Percentiles rank a stretch among this genome's conserved stretches.
These are phyloP conservation scores for Trilocha varians DNA, from an alignment of 2,888 invertebrate species.

Conservation along the genomic window DNA sequence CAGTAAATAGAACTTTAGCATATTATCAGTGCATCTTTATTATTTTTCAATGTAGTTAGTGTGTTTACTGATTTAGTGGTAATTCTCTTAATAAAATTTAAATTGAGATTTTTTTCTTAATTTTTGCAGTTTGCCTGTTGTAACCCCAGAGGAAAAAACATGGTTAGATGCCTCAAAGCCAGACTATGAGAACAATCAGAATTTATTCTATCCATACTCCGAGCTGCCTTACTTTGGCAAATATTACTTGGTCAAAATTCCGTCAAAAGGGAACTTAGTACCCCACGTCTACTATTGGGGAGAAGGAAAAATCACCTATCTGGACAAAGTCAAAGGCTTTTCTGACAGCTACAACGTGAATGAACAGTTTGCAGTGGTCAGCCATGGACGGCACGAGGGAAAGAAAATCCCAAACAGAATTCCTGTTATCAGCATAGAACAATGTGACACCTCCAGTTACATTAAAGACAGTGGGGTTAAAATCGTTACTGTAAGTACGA, in stretches of 20 bases:
- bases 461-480: slow-evolving; percentile 28
- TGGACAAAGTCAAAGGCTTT: slow-evolving; percentile 24
- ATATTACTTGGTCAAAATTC: slow-evolving; percentile 25
- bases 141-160: too few relatives aligned
- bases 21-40: too few relatives aligned
- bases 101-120: too few relatives aligned
- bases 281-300: slow-evolving; percentile 42
- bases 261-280: slow-evolving; percentile 15
- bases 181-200: slow-evolving; percentile 25
- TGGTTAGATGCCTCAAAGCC: slow-evolving; percentile 10
- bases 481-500: slow-evolving; percentile 31
- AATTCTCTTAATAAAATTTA: too few relatives aligned
- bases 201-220: slow-evolving; percentile 32
- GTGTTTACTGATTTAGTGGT: too few relatives aligned
- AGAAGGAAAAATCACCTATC: slow-evolving; percentile 25
- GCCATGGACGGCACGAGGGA: slow-evolving; percentile 26
- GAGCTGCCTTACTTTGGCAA: slow-evolving; percentile 35
- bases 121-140: too few relatives aligned
- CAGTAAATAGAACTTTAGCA: too few relatives aligned
- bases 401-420: slow-evolving; percentile 38
- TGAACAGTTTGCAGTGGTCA: slow-evolving; percentile 29
- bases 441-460: slow-evolving; percentile 32
- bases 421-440: slow-evolving; percentile 21
- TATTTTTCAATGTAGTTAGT: too few relatives aligned
- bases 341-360: slow-evolving; percentile 34